These are phyloP conservation scores for Agonopterix heracliana DNA, from an alignment of 2,888 invertebrate species.

Conservation along the genomic window DNA sequence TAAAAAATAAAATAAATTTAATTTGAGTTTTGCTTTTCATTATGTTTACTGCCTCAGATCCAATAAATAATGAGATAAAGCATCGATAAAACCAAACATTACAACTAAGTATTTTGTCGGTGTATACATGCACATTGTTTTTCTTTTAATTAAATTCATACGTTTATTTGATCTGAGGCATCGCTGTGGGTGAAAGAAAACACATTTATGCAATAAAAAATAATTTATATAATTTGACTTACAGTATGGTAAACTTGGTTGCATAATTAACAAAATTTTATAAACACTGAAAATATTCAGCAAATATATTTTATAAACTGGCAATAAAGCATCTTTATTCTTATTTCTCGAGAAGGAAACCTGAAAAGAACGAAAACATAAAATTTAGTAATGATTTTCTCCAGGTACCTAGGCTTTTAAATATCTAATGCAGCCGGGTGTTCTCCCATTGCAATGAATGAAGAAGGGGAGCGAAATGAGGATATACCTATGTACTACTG, in stretches of 20 bases:
- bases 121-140: neutral
- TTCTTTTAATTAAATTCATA: neutral
- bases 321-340: conserved; percentile 70
- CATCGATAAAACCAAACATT: neutral
- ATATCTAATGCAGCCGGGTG: too few species aligned
- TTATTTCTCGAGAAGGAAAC: conserved; percentile 39
- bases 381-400: neutral
- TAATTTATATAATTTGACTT: conserved; percentile 75
- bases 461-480: too few species aligned
- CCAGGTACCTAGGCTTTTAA: too few species aligned
- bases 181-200: conserved; percentile 32
- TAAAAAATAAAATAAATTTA: conserved; percentile 73
- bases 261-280: conserved; percentile 72
- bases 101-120: too few species aligned
- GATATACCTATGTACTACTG: too few species aligned
- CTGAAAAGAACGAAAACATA: conserved; percentile 39
- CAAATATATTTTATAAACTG: conserved; percentile 68
- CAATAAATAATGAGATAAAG: neutral
- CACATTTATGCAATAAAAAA: conserved; percentile 63
- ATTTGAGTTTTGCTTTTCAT: conserved; percentile 58
- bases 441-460: too few species aligned
- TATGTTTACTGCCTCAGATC: conserved; percentile 11
- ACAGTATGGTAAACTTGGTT: conserved; percentile 70
- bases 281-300: conserved; percentile 74
- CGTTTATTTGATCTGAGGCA: too few species aligned